Evolutionary conservation across 2,113 vertebrate genomes (phyloP).

Genomic region (Sapajus apella): DNA sequence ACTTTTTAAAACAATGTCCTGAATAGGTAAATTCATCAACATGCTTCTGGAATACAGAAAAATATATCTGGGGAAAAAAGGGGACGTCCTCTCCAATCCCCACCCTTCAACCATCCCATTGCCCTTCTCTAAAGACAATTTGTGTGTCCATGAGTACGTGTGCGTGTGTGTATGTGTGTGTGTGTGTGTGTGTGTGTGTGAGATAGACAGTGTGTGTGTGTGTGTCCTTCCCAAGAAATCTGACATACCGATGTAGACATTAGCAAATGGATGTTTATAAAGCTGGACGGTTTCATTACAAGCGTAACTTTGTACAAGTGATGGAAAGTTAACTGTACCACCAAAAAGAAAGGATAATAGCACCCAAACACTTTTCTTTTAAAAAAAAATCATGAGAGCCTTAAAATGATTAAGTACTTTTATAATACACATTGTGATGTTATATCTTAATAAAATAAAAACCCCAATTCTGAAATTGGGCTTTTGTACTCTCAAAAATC

Average conservation of each 20-base stretch:
- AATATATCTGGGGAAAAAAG: neutral
- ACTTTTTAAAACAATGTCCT: neutral
- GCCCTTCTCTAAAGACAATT: neutral
- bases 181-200: too few species aligned
- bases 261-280: neutral
- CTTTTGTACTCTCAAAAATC: neutral
- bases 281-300: neutral
- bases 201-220: neutral
- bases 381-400: neutral
- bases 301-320: neutral
- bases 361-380: neutral
- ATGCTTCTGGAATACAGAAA: neutral
- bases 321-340: neutral
- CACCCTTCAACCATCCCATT: neutral
- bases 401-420: neutral
- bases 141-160: neutral
- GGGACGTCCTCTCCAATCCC: neutral
- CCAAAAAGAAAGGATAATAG: neutral
- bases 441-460: neutral
- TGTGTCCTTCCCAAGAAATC: neutral
- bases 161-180: neutral
- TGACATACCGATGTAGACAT: neutral
- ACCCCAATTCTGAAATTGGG: neutral
- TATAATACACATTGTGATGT: neutral
- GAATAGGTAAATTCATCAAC: neutral